A percentile compares a stretch with the other conserved stretches of the same genome.
These are phyloP conservation scores for Nemopilema nomurai DNA, from an alignment of 30 jellyfish, hydroid and myxozoan species.

Conservation along the genomic window DNA sequence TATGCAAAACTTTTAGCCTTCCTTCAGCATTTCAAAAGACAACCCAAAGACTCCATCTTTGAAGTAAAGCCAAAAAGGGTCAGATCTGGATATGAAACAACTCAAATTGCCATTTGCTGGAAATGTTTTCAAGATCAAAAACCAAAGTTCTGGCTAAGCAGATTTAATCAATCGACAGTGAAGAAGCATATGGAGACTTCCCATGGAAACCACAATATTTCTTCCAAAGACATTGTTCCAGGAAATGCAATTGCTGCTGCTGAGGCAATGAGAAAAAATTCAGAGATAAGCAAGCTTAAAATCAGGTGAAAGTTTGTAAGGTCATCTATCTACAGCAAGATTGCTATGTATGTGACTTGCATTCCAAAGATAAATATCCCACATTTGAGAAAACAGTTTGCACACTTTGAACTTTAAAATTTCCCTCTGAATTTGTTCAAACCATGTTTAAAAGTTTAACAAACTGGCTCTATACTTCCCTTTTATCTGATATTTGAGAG, in stretches of 20 bases:
- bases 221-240: slow-evolving; percentile 7
- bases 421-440: not conserved
- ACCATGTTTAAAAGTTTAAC: not conserved
- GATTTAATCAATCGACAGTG: slow-evolving; percentile 37
- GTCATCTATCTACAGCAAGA: not conserved
- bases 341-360: not conserved
- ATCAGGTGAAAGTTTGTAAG: not conserved
- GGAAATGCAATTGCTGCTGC: slow-evolving; percentile 21
- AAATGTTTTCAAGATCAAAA: slow-evolving; percentile 27
- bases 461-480: not conserved
- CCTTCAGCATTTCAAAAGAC: slow-evolving; percentile 24
- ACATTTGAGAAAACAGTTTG: not conserved
- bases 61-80: slow-evolving; percentile 22
- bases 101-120: slow-evolving; percentile 25
- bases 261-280: slow-evolving; percentile 17
- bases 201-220: not conserved
- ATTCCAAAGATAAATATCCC: not conserved
- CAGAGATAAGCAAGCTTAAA: not conserved
- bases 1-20: slow-evolving; percentile 16
- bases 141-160: slow-evolving; percentile 33
- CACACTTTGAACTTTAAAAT: not conserved
- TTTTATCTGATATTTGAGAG: not conserved
- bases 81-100: slow-evolving; percentile 32
- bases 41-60: slow-evolving; percentile 2
- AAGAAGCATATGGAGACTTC: slow-evolving; percentile 8